Conservation (phyloP, 1,140 invertebrate species). For the Scylla paramamosain region DNA sequence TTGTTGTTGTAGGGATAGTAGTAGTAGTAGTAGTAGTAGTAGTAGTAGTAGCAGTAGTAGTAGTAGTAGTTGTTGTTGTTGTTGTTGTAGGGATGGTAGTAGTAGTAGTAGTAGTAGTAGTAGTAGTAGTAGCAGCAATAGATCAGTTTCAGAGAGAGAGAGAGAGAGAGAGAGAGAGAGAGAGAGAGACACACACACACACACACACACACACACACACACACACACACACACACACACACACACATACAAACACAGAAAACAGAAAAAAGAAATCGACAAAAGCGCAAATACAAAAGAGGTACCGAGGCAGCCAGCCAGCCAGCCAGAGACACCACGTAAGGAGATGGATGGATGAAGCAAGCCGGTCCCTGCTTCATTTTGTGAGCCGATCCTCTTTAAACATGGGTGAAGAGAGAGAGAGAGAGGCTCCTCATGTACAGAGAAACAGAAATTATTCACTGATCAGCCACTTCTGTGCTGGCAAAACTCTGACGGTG, state of each 20-base stretch:
- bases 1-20: neutral
- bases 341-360: neutral
- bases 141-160: neutral
- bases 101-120: neutral
- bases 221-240: too few species aligned
- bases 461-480: neutral
- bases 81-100: neutral
- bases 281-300: too few species aligned
- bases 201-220: too few species aligned
- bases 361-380: neutral
- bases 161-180: neutral
- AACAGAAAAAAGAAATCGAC: too few species aligned
- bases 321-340: neutral
- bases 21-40: neutral
- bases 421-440: neutral
- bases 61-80: neutral
- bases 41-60: neutral
- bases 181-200: neutral
- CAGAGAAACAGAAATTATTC: neutral
- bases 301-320: too few species aligned
- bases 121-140: neutral
- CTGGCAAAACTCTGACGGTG: too few species aligned
- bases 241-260: too few species aligned
- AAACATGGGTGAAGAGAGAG: neutral
- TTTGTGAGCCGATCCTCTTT: slow-evolving; percentile 9